Percentiles rank a stretch among this genome's conserved stretches.
Evolutionary conservation across 1,140 invertebrate genomes (phyloP).

Genomic region (Philotrypesis tridentata): DNA sequence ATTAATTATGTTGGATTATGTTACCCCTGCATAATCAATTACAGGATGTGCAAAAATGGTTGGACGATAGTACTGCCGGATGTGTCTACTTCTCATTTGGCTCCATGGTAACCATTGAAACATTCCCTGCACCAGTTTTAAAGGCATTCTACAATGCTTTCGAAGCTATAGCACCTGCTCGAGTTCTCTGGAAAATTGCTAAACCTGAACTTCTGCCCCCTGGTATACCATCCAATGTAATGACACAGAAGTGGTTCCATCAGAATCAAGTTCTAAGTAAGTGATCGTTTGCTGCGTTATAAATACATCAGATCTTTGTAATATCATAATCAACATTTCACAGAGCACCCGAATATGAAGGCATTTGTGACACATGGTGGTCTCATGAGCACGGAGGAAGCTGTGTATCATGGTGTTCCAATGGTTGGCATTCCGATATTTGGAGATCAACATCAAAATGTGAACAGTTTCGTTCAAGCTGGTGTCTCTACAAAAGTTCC

Average conservation of each 20-base stretch:
- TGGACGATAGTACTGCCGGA: slow-evolving; percentile 80
- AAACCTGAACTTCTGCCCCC: slow-evolving; percentile 59
- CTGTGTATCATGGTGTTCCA: slow-evolving; percentile 82
- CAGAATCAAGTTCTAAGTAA: slow-evolving; percentile 74
- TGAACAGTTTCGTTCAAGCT: slow-evolving; percentile 42
- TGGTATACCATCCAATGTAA: slow-evolving; percentile 76
- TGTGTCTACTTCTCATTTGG: slow-evolving; percentile 84
- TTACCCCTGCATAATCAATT: not conserved
- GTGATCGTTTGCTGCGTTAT: too few relatives aligned
- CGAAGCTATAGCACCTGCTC: slow-evolving; percentile 59
- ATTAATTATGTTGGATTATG: not conserved
- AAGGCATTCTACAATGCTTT: slow-evolving; percentile 57
- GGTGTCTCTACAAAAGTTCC: slow-evolving; percentile 60
- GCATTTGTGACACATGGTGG: slow-evolving; percentile 83
- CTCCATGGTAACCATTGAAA: slow-evolving; percentile 79
- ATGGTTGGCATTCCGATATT: slow-evolving; percentile 81
- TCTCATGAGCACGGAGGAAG: slow-evolving; percentile 81
- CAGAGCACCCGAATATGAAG: slow-evolving; percentile 80
- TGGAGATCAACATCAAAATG: slow-evolving; percentile 79
- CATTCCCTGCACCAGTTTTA: slow-evolving; percentile 61
- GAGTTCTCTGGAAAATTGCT: slow-evolving; percentile 59
- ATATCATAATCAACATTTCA: too few relatives aligned
- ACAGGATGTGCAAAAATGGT: slow-evolving; percentile 79
- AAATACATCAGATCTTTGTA: too few relatives aligned
- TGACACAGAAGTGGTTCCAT: slow-evolving; percentile 78